phyloP scores from a whole-genome alignment of 2,113 vertebrate species.

The Eurystomus gularis region DNA sequence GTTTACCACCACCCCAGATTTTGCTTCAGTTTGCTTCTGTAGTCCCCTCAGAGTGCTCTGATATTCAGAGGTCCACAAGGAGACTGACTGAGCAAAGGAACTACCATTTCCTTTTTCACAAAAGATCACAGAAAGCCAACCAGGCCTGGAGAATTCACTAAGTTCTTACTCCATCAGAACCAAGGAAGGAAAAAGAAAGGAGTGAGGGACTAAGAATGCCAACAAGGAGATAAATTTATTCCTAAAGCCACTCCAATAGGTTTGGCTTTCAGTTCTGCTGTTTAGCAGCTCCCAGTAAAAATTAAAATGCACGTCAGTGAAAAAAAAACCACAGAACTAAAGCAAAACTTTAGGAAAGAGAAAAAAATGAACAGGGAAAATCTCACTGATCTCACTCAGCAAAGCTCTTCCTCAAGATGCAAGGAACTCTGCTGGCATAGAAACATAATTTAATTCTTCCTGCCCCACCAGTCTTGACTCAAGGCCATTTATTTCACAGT shows the following conservation, averaged over 20 bases:
- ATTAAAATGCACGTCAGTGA: background rate
- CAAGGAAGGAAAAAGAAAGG: background rate
- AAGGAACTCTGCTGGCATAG: background rate
- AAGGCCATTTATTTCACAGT: slow-evolving; percentile 34
- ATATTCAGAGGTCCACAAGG: background rate
- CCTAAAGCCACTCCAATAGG: background rate
- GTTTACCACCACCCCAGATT: background rate
- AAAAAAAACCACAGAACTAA: background rate
- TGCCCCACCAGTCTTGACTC: slow-evolving; percentile 6
- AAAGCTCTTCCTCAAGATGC: background rate
- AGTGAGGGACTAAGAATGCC: background rate
- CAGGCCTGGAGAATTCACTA: background rate
- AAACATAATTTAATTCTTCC: slow-evolving; percentile 14
- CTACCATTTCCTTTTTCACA: background rate
- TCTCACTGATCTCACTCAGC: background rate
- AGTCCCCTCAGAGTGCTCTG: background rate
- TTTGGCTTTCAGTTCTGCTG: background rate
- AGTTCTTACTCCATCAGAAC: background rate
- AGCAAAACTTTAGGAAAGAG: background rate
- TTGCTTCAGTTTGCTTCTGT: background rate
- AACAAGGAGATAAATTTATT: background rate
- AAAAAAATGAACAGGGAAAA: background rate
- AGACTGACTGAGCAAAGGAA: background rate
- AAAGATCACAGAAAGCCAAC: background rate
- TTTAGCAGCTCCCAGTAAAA: background rate